Percentiles rank a stretch among this genome's conserved stretches.
Conservation (phyloP, 2,888 invertebrate genomes). For the Athalia cordata region DNA sequence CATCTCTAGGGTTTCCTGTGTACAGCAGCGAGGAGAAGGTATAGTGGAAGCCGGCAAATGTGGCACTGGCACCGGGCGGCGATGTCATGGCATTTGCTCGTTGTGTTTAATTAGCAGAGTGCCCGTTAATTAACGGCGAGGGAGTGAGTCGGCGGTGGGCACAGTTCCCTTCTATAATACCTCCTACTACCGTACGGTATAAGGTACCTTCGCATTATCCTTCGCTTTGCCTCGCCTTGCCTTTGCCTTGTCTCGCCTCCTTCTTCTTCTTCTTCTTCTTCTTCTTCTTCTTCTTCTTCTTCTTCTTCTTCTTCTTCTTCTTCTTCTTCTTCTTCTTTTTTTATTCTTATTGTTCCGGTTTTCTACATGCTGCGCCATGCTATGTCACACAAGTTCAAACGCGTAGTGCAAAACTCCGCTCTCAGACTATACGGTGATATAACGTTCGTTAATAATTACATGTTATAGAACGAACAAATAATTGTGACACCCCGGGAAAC, state of each 20-base stretch:
- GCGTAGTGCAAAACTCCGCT: slow-evolving; percentile 2
- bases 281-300: neutral
- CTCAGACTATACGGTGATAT: slow-evolving; percentile 2
- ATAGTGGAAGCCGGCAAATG: no score
- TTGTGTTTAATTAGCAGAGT: slow-evolving; percentile 42
- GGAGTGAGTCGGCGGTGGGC: slow-evolving; percentile 21
- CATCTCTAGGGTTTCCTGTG: slow-evolving; percentile 3
- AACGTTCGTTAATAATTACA: slow-evolving; percentile 14
- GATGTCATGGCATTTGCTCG: slow-evolving; percentile 40
- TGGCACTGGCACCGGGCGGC: neutral
- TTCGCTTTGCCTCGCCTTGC: no score
- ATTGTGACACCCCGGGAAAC: neutral
- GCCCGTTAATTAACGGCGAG: slow-evolving; percentile 39
- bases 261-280: neutral
- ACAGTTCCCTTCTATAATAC: slow-evolving; percentile 2
- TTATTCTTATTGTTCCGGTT: slow-evolving; percentile 8
- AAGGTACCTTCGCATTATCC: no score
- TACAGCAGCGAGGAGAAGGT: neutral
- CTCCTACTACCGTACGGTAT: no score
- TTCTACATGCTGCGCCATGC: neutral
- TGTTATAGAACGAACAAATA: neutral
- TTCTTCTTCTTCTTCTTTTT: neutral
- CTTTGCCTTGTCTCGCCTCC: neutral
- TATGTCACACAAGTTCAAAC: neutral
- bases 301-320: neutral